These are phyloP conservation scores for Phoxinus dragarum DNA, from an alignment of 2,797 vertebrate species.

Conservation along the genomic window DNA sequence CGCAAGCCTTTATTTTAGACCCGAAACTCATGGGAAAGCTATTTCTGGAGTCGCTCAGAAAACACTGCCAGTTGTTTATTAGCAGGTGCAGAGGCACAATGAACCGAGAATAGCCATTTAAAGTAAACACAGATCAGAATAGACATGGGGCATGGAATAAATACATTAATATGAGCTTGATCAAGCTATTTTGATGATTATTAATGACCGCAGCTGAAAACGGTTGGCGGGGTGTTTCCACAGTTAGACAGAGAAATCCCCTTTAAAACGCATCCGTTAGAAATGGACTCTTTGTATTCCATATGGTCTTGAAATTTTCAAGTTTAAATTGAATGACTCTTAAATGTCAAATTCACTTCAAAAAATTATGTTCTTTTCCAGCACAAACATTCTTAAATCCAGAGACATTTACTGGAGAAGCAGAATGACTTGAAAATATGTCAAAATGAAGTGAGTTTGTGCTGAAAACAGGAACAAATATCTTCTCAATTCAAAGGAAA, in stretches of 20 bases:
- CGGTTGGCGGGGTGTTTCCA: not conserved
- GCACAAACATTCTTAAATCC: not conserved
- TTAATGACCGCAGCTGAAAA: not conserved
- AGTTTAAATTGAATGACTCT: not conserved
- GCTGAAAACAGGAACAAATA: not conserved
- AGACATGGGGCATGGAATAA: constrained; percentile 46
- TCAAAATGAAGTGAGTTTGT: not conserved
- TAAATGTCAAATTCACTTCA: not conserved
- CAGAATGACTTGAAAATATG: not conserved
- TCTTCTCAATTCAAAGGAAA: not conserved
- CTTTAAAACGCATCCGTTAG: not conserved
- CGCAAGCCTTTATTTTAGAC: constrained; percentile 80
- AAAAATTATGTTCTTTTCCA: too few species aligned
- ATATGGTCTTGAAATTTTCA: not conserved
- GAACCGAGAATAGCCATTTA: constrained; percentile 61
- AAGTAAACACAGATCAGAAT: constrained; percentile 56
- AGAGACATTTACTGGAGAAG: not conserved
- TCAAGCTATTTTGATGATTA: constrained; percentile 16
- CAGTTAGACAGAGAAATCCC: not conserved
- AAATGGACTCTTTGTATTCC: not conserved
- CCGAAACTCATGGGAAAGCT: constrained; percentile 85
- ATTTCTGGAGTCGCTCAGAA: constrained; percentile 78
- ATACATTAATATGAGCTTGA: not conserved
- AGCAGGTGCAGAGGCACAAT: constrained; percentile 77
- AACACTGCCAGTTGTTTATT: constrained; percentile 71